Evolutionary conservation across 2,888 invertebrate species (phyloP).

Genomic region (Oligia fasciuncula): DNA sequence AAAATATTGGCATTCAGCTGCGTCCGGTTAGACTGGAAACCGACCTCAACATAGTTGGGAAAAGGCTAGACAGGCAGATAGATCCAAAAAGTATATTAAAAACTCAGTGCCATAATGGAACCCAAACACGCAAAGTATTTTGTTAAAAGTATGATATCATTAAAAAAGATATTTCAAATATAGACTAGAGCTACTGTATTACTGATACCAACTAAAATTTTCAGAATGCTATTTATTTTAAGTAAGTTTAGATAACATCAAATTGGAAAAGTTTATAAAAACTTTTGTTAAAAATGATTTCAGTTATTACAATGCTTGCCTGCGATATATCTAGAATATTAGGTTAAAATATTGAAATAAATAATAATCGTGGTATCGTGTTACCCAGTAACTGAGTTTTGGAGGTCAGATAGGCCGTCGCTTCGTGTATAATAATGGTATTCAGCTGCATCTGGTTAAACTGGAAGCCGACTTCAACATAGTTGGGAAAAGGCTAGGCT

Average conservation of each 20-base stretch:
- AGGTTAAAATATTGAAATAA: not conserved
- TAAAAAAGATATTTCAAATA: not conserved
- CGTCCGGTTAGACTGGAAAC: not conserved
- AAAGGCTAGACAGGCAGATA: not conserved
- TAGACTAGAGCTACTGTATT: not conserved
- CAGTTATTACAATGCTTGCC: conserved; percentile 8
- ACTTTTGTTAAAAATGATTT: conserved; percentile 18
- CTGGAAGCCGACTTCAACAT: not conserved
- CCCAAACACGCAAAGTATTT: not conserved
- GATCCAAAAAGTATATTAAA: not conserved
- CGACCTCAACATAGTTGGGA: not conserved
- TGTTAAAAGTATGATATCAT: not conserved
- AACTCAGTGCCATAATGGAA: not conserved
- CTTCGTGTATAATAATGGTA: not conserved
- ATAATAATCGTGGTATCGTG: not conserved
- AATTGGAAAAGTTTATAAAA: conserved; percentile 45
- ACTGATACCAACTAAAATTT: conserved; percentile 20
- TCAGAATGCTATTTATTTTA: conserved; percentile 19
- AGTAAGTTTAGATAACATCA: conserved; percentile 30
- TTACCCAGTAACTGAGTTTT: not conserved
- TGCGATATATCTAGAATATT: not conserved
- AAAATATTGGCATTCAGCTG: not conserved
- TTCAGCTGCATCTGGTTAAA: not conserved
- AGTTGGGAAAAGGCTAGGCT: not conserved
- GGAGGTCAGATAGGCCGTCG: not conserved